Percentiles rank a stretch among this genome's conserved stretches.
Evolutionary conservation across 2,113 vertebrate genomes (phyloP).

Genomic region (Poeciliopsis prolifica): DNA sequence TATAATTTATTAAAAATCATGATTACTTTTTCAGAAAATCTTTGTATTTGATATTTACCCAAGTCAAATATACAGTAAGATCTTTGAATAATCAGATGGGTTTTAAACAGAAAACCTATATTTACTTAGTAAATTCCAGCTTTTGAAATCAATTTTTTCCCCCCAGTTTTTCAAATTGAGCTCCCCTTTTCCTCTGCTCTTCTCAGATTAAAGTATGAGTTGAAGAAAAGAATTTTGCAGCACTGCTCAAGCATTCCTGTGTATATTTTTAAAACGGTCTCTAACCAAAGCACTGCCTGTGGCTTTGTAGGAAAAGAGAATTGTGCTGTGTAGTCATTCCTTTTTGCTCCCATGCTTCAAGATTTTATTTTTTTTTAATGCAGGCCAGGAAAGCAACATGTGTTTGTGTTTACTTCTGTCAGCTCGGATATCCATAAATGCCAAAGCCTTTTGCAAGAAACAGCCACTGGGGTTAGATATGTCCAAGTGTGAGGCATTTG

Average conservation of each 20-base stretch:
- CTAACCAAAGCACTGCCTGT: constrained; percentile 57
- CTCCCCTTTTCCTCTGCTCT: constrained; percentile 35
- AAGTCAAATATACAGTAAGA: constrained; percentile 20
- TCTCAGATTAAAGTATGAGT: constrained; percentile 45
- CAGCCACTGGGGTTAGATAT: constrained; percentile 28
- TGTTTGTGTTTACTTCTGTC: constrained; percentile 69
- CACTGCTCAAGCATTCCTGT: constrained; percentile 73
- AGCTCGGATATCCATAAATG: constrained; percentile 52
- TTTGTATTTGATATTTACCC: constrained; percentile 33
- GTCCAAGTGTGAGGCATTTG: constrained; percentile 15
- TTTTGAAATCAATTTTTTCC: constrained; percentile 49
- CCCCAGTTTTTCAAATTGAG: constrained; percentile 41
- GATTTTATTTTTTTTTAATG: constrained; percentile 42
- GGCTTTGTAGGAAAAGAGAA: constrained; percentile 64
- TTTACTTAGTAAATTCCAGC: constrained; percentile 74
- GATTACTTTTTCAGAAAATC: neutral
- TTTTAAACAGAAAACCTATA: constrained; percentile 73
- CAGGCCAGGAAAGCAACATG: constrained; percentile 60
- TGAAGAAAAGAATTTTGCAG: constrained; percentile 74
- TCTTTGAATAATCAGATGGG: constrained; percentile 34
- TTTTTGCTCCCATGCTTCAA: constrained; percentile 53
- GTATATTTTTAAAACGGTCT: constrained; percentile 71
- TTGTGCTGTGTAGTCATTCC: constrained; percentile 62
- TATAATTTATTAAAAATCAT: constrained; percentile 9
- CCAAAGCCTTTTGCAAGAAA: constrained; percentile 28